Base-by-base conservation (phyloP, 2,113 vertebrate species). In the Chunga burmeisteri region DNA sequence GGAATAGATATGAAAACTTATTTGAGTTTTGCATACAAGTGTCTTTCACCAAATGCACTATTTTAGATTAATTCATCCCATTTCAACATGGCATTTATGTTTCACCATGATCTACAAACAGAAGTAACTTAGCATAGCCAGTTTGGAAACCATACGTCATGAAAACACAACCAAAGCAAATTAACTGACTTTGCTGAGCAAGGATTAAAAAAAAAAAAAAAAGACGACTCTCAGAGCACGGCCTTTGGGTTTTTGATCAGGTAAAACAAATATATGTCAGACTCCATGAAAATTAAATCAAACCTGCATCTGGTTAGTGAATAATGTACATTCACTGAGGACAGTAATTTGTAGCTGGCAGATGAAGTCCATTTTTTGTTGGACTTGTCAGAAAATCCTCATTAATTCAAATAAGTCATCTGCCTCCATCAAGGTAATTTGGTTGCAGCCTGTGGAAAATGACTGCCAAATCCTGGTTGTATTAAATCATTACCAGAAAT, bases 51-150 rank as follows among this genome's bases (percentile, higher is more conserved):
- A 59, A 68, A 52, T 38, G 32, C 16, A 38, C 0, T 0, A 30
- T 3, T 42, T 12, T 19, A 59, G 52, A 21, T 59, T 62, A 58
- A 53, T 47, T 52, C 13, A 61, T 87, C 36, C 36, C n/a, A 30
- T 40, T 71, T 70, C 26, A 82, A 5, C 0, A 0, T 1, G 2
- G 32, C 40, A 34, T 50, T 67, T 40, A 2, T 40, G 12, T 75
- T 59, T n/a, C 29, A 32, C 2, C 10, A 4, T n/a, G 26, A 53
- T 29, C 22, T 29, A 13, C 9, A 67, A 63, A 75, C 21, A 67
- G 23, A 53, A 74, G 9, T 17, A 52, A 67, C 16, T 44, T 47
- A 27, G 29, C 17, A 50, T 1, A 58, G 22, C 2, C 46, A 40
- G 14, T 49, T 72, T 80, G 62, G 42, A 58, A 94, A 55, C 5